Evolutionary conservation across 2,888 invertebrate species (phyloP).

Genomic region (Trichogramma evanescens): DNA sequence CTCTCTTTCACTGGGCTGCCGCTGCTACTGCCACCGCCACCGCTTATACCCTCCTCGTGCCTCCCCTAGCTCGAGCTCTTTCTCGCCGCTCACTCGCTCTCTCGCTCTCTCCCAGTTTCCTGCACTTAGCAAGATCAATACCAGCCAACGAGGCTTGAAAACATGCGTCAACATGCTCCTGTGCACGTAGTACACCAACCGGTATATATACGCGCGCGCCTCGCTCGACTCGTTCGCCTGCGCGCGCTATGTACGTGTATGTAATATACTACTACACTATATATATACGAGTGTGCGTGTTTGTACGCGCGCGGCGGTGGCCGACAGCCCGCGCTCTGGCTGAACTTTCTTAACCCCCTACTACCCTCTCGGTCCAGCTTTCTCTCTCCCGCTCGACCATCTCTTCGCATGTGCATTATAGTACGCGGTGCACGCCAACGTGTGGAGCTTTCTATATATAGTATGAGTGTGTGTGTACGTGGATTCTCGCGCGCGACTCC

Average conservation of each 20-base stretch:
- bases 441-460: no score
- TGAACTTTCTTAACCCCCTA: constrained; percentile 18
- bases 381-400: constrained; percentile 5
- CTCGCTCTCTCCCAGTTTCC: constrained; percentile 42
- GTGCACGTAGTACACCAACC: constrained; percentile 22
- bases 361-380: constrained; percentile 25
- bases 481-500: no score
- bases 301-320: background rate
- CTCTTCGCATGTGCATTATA: background rate
- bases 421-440: no score
- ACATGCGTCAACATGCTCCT: constrained; percentile 56
- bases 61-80: background rate
- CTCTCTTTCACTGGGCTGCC: no score
- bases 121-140: constrained; percentile 54
- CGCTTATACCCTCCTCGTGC: no score
- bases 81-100: constrained; percentile 22
- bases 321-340: background rate
- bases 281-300: background rate
- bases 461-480: no score
- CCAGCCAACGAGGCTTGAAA: constrained; percentile 57
- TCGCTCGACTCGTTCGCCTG: constrained; percentile 40
- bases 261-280: background rate
- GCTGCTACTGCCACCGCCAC: no score
- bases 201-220: constrained; percentile 50
- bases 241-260: constrained; percentile 3